Conservation (phyloP, 1,140 invertebrate genomes). For the Hermatobates lingyangjiaoensis region DNA sequence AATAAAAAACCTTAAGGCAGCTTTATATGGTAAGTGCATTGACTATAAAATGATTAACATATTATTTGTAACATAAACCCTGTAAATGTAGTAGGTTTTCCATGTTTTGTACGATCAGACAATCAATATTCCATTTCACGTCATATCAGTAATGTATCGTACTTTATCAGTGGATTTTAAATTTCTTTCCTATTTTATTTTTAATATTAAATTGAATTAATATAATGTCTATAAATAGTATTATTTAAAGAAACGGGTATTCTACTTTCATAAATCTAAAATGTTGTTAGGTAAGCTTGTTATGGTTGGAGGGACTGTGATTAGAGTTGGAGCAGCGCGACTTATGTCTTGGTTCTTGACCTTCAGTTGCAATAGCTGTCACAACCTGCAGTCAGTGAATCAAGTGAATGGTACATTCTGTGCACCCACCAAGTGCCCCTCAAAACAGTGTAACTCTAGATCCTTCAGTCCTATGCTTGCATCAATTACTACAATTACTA, state of each 20-base stretch:
- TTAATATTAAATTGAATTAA: background rate
- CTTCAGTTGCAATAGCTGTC: conserved; percentile 58
- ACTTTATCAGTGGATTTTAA: background rate
- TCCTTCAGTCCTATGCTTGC: conserved; percentile 45
- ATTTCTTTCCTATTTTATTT: conserved; percentile 14
- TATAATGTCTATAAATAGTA: background rate
- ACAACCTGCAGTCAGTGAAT: conserved; percentile 33
- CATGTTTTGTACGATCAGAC: background rate
- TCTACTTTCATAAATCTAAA: background rate
- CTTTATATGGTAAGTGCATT: conserved; percentile 54
- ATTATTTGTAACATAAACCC: conserved; percentile 2
- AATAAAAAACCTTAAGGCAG: conserved; percentile 55
- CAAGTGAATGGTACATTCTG: conserved; percentile 40
- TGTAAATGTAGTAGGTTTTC: background rate
- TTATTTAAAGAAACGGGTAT: background rate
- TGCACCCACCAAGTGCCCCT: conserved; percentile 33
- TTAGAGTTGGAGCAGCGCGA: conserved; percentile 56
- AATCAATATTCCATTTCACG: background rate
- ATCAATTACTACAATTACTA: conserved; percentile 48
- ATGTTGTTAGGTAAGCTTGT: conserved; percentile 53
- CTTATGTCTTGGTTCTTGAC: conserved; percentile 54
- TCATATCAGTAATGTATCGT: background rate
- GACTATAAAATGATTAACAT: conserved; percentile 32
- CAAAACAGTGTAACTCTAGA: conserved; percentile 32
- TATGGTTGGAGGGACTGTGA: conserved; percentile 66